Percentiles rank a stretch among this genome's conserved stretches.
Evolutionary conservation across 2,888 invertebrate species (phyloP).

Genomic region (Ichneumoninae sp.): DNA sequence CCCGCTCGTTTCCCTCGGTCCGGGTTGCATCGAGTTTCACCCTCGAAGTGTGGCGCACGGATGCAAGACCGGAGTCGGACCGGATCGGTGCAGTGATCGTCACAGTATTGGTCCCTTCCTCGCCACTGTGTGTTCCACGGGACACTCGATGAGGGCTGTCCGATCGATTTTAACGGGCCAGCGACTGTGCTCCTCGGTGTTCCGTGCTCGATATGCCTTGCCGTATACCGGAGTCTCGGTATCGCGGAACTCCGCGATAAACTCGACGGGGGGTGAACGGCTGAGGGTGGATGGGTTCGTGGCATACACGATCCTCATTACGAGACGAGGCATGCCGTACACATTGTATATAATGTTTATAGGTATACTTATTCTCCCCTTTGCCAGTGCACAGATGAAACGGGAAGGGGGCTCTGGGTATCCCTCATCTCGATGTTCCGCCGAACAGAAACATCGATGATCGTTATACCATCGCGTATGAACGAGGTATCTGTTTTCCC

Average conservation of each 20-base stretch:
- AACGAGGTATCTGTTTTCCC: constrained; percentile 16
- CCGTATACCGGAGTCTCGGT: constrained; percentile 34
- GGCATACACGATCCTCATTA: constrained; percentile 83
- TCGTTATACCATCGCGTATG: constrained; percentile 49
- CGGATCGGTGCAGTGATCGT: constrained; percentile 26
- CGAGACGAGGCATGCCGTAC: constrained; percentile 64
- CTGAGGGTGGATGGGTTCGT: constrained; percentile 47
- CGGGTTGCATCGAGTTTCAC: constrained; percentile 80
- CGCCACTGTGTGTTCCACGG: not conserved
- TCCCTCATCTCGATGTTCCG: constrained; percentile 20
- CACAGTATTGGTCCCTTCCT: constrained; percentile 1
- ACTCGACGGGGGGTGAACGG: constrained; percentile 47
- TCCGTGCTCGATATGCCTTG: constrained; percentile 11
- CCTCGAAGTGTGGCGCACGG: constrained; percentile 68
- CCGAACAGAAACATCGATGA: constrained; percentile 39
- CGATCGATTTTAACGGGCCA: constrained; percentile 16
- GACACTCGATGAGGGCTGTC: not conserved
- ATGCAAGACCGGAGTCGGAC: not conserved
- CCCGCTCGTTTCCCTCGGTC: constrained; percentile 53
- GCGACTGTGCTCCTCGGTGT: constrained; percentile 17
- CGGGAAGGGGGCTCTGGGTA: constrained; percentile 25
- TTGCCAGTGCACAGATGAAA: constrained; percentile 32
- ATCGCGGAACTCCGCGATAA: constrained; percentile 33
- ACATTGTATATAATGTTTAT: constrained; percentile 38
- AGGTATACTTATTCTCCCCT: constrained; percentile 52